Conservation (phyloP, 2,113 vertebrate genomes). For the Probosciger aterrimus region DNA sequence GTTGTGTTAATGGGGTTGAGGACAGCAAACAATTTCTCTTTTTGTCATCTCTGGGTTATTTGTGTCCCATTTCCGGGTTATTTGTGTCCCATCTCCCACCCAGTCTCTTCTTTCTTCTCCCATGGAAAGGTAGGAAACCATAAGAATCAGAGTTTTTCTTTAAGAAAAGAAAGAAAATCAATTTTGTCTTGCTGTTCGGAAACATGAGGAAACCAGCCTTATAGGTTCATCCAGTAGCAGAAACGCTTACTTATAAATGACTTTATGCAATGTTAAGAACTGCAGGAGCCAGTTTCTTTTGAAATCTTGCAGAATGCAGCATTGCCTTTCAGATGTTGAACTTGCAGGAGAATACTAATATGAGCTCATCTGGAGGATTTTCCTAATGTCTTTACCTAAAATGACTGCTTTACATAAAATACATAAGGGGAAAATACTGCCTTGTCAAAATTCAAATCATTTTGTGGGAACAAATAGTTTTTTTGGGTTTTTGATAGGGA, state of each 20-base stretch:
- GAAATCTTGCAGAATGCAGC: background rate
- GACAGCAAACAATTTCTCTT: background rate
- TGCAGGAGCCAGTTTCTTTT: background rate
- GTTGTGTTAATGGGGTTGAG: background rate
- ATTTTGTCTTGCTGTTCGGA: background rate
- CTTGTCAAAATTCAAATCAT: constrained; percentile 25
- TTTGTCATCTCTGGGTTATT: background rate
- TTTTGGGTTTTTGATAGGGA: background rate
- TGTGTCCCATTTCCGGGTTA: background rate
- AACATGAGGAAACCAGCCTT: background rate
- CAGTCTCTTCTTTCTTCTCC: background rate
- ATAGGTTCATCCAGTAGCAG: background rate
- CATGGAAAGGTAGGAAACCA: background rate
- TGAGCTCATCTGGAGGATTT: constrained; percentile 21
- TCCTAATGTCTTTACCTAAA: constrained; percentile 36
- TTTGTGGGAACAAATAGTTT: constrained; percentile 28
- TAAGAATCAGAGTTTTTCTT: background rate
- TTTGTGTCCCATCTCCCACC: rapidly evolving
- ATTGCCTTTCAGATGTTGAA: background rate
- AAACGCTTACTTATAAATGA: background rate
- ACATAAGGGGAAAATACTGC: constrained; percentile 21
- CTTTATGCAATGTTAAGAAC: background rate
- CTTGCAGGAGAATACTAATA: background rate
- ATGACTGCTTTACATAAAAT: constrained; percentile 52
- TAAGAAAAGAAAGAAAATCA: background rate